Percentiles rank a stretch among this genome's conserved stretches.
Evolutionary conservation across 2,113 vertebrate genomes (phyloP).

Genomic region (Lathamus discolor): DNA sequence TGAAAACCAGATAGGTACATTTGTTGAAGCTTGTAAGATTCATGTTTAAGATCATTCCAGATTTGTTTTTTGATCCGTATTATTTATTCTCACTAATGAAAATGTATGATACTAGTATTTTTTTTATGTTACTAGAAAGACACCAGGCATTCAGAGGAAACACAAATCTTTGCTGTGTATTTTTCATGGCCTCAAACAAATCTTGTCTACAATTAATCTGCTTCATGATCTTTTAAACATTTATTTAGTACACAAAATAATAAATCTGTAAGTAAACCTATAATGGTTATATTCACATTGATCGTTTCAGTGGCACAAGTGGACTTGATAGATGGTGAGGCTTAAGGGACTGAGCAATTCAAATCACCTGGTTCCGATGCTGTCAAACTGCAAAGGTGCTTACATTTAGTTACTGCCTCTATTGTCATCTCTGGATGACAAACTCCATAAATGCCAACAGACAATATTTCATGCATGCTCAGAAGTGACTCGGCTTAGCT

Average conservation of each 20-base stretch:
- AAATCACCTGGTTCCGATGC: background rate
- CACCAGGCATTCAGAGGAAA: background rate
- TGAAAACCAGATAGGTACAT: background rate
- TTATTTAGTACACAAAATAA: background rate
- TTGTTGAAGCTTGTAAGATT: background rate
- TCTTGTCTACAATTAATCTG: background rate
- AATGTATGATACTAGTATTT: background rate
- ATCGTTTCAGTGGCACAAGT: background rate
- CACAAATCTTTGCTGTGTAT: background rate
- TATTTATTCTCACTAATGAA: slow-evolving; percentile 2
- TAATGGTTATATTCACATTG: background rate
- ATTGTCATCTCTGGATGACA: background rate
- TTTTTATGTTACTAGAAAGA: background rate
- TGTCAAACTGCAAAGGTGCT: background rate
- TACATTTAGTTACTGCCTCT: background rate
- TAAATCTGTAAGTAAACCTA: background rate
- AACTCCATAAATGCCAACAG: background rate
- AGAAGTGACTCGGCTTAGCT: background rate
- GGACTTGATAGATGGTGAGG: background rate
- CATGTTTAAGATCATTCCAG: background rate
- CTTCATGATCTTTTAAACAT: background rate
- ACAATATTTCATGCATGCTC: background rate
- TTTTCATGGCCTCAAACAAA: background rate
- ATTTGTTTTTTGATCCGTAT: background rate
- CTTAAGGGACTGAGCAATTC: background rate